phyloP scores from a whole-genome alignment of 2,888 invertebrate species.

The Kryphioiulus occultus region DNA sequence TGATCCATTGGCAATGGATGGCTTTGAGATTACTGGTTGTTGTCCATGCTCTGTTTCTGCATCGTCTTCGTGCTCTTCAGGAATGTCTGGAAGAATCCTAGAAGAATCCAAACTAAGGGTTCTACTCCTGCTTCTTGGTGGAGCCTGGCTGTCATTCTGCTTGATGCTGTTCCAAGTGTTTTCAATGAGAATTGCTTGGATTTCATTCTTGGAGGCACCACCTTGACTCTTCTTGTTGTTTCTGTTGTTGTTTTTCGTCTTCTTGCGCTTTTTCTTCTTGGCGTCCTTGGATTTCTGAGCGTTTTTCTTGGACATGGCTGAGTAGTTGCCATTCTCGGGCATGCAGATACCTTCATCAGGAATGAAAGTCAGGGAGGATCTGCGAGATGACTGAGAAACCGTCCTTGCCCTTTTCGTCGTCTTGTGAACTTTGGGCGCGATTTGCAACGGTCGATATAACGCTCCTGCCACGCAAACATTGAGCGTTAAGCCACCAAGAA shows the following conservation, averaged over 20 bases:
- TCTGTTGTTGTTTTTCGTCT: constrained; percentile 15
- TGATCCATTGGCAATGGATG: not conserved
- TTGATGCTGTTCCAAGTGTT: not conserved
- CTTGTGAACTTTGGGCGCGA: constrained; percentile 1
- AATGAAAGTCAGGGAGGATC: constrained; percentile 36
- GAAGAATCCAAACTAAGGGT: constrained; percentile 51
- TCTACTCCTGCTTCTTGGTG: constrained; percentile 45
- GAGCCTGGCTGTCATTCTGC: not conserved
- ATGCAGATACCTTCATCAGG: constrained; percentile 33
- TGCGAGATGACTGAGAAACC: not conserved
- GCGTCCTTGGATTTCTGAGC: not conserved
- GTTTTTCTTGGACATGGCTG: not conserved
- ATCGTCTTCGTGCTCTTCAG: constrained; percentile 51
- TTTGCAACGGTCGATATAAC: constrained; percentile 70
- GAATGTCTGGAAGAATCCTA: constrained; percentile 49
- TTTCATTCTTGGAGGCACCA: constrained; percentile 24
- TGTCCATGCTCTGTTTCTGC: constrained; percentile 29
- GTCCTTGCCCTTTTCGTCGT: not conserved
- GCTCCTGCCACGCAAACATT: constrained; percentile 78
- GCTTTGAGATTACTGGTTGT: not conserved
- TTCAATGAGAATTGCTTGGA: not conserved
- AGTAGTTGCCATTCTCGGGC: not conserved
- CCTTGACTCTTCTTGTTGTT: not conserved
- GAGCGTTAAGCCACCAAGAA: constrained; percentile 76
- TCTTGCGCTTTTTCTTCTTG: constrained; percentile 27